phyloP scores from a whole-genome alignment of 2,888 invertebrate genomes.

The Noctua fimbriata region DNA sequence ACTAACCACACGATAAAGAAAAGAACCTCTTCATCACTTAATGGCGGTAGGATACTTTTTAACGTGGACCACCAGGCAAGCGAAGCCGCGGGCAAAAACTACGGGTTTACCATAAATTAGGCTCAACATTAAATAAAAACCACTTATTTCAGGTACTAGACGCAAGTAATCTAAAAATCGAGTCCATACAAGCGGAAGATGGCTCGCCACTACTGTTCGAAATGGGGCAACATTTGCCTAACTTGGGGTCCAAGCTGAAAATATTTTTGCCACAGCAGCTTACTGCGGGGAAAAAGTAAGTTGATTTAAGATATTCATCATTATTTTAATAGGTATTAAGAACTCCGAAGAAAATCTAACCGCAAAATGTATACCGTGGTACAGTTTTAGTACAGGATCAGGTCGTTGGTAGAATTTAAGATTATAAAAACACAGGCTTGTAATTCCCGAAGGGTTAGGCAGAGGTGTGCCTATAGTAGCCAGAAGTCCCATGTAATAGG shows the following conservation, averaged over 20 bases:
- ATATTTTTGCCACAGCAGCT: conserved; percentile 91
- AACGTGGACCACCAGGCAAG: background rate
- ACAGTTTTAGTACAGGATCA: background rate
- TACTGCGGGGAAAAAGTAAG: conserved; percentile 85
- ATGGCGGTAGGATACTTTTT: background rate
- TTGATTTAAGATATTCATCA: conserved; percentile 27
- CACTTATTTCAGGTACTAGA: conserved; percentile 92
- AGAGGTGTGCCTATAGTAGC: no score
- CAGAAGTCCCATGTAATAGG: background rate
- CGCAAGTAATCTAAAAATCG: conserved; percentile 92
- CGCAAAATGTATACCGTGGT: background rate
- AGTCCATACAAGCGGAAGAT: conserved; percentile 90
- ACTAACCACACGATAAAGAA: no score
- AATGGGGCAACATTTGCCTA: conserved; percentile 91
- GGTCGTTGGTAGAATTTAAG: background rate
- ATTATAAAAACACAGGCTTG: background rate
- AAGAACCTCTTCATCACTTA: no score
- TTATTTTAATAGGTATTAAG: background rate
- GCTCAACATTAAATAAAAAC: background rate
- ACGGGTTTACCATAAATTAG: background rate
- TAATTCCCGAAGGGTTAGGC: no score
- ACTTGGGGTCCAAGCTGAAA: conserved; percentile 95
- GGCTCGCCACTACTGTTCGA: conserved; percentile 90
- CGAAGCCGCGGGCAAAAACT: background rate
- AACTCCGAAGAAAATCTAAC: background rate